These are phyloP conservation scores for Bufo gargarizans DNA, from an alignment of 2,113 vertebrate genomes.

Conservation along the genomic window DNA sequence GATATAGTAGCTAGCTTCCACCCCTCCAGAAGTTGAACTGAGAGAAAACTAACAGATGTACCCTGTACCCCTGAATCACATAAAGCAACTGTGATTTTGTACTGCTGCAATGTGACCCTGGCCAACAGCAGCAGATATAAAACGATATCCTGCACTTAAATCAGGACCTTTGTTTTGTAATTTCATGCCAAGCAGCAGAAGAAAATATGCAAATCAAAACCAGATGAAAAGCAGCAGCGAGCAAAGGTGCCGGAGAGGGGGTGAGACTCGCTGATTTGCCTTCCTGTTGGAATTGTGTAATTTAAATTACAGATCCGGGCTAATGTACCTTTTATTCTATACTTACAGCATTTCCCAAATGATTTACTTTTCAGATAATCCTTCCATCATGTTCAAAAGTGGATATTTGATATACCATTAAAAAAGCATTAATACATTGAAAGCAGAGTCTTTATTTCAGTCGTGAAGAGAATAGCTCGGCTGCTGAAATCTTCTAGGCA, in stretches of 20 bases:
- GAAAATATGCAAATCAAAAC: conserved; percentile 15
- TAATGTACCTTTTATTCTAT: neutral
- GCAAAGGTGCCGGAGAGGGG: neutral
- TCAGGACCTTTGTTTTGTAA: neutral
- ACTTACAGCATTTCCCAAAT: neutral
- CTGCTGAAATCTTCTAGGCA: neutral
- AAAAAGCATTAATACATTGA: conserved; percentile 13
- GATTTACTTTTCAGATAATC: neutral
- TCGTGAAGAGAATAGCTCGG: neutral
- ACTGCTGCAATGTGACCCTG: neutral
- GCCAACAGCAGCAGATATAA: neutral
- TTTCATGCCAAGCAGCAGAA: neutral
- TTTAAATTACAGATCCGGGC: neutral
- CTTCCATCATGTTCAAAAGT: conserved; percentile 14
- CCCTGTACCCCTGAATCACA: no score
- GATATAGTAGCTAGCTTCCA: no score
- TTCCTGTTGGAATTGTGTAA: neutral
- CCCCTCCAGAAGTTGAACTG: no score
- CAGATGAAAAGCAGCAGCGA: conserved; percentile 2
- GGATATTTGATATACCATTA: conserved; percentile 18
- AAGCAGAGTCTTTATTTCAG: neutral
- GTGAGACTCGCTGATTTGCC: neutral
- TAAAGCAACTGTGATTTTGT: no score
- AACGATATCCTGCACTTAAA: neutral
- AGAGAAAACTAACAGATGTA: no score